Base-by-base conservation (phyloP, 2,888 invertebrate species). In the Priocnemis perturbator region DNA sequence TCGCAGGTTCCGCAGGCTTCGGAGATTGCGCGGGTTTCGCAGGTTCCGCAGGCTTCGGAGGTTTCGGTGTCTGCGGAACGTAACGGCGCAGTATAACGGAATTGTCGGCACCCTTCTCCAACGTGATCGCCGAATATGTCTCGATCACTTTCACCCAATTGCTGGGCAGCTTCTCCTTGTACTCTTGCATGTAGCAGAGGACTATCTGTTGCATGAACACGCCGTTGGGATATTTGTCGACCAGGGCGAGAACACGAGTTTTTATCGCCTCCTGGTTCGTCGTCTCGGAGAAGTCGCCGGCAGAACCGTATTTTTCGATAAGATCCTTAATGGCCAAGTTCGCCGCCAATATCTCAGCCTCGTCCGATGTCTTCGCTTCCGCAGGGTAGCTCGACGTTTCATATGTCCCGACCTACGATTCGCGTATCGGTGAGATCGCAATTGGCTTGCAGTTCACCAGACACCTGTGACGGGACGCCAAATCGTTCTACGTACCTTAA, bases 141-240 rank as follows among this genome's bases (percentile, higher is more conserved):
- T 93, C 91, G 23, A 93, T 89, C 58, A 93, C 85, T 63, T 92
- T 90, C 82, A 93, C 90, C 94, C 96, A 95, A 85, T 94, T 92
- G 14, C 89, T 89, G 0, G 96, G 95, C 59, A 96, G 88, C 63
- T 91, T 91, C 85, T 95, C 94, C 1, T 91, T 89, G 81, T 92
- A 94, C 70, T 91, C 91, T 70, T 92, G 90, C 66, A 91, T 91
- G 81, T 92, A 92, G 71, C 90, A 90, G 1, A 86, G 83, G 14
- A 90, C 90, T 30, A 93, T 77, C 67, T 91, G 89, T 26, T 89
- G 87, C 47, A 88, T 89, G 87, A 91, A 91, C 1, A 91, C 83
- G 3, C 92, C 92, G 73, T 87, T 83, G 11, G 81, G 85, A 77
- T 91, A 90, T 45, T 86, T 85, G 50, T 89, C 84, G 2, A 91